These are phyloP conservation scores for Sphaeramia orbicularis DNA, from an alignment of 2,797 vertebrate species.

Conservation along the genomic window DNA sequence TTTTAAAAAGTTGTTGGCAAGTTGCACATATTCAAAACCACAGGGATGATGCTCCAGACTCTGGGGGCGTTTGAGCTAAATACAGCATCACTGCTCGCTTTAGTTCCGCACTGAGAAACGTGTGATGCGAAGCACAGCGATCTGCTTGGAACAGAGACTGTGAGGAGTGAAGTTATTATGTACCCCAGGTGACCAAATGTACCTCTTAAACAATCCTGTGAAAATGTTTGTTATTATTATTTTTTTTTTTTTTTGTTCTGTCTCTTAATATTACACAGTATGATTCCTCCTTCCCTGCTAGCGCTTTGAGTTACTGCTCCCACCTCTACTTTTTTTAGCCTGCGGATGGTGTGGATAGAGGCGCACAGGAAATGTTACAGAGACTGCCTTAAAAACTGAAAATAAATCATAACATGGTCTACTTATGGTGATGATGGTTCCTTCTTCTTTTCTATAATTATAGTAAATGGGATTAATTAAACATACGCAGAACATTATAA, in stretches of 20 bases:
- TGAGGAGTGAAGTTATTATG: neutral
- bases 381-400: conserved; percentile 6
- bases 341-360: conserved; percentile 1
- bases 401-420: neutral
- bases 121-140: neutral
- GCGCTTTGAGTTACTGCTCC: neutral
- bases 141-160: neutral
- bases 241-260: neutral
- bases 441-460: too few species aligned
- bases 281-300: neutral
- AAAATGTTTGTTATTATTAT: neutral
- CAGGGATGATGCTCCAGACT: neutral
- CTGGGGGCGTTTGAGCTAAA: conserved; percentile 7
- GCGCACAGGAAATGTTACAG: neutral
- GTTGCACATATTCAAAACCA: neutral
- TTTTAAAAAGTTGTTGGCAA: conserved; percentile 6
- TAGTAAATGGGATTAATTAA: neutral
- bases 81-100: neutral
- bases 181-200: neutral
- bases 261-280: neutral
- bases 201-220: neutral
- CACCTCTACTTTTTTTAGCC: neutral
- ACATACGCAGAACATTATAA: neutral
- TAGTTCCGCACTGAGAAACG: neutral
- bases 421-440: conserved; percentile 1